Conservation (phyloP, 2,113 vertebrate genomes). For the Neogobius melanostomus region DNA sequence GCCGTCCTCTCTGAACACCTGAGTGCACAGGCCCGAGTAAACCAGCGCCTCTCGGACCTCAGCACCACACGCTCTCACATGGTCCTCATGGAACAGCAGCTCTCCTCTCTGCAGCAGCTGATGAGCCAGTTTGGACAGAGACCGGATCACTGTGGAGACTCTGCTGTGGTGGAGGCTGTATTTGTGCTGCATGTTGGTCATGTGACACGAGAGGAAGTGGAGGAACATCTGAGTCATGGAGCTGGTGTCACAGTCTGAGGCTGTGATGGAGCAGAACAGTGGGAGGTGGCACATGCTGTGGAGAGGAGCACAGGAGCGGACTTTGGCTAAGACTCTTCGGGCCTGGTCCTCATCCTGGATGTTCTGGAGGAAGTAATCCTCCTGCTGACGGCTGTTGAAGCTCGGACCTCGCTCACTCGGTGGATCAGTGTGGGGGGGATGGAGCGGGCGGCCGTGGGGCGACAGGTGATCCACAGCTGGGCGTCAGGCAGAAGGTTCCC, state of each 20-base stretch:
- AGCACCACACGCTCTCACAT: neutral
- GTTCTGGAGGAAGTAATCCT: conserved; percentile 22
- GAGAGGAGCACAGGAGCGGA: conserved; percentile 7
- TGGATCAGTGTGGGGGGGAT: conserved; percentile 10
- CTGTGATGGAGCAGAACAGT: conserved; percentile 35
- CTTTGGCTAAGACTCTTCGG: conserved; percentile 17
- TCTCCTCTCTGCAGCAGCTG: conserved; percentile 15
- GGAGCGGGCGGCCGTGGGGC: conserved; percentile 13
- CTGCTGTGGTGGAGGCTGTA: neutral
- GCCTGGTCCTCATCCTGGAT: conserved; percentile 28
- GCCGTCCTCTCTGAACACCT: neutral
- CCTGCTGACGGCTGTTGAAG: conserved; percentile 32
- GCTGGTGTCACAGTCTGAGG: conserved; percentile 10
- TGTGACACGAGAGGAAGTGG: conserved; percentile 31
- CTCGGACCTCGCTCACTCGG: conserved; percentile 29
- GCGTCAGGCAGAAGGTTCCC: conserved; percentile 32
- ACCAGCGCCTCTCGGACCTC: neutral
- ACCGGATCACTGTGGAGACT: neutral
- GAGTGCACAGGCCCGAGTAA: neutral
- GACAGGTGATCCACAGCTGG: conserved; percentile 30
- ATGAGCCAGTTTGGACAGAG: conserved; percentile 32
- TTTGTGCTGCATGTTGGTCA: neutral
- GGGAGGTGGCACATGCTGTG: conserved; percentile 41
- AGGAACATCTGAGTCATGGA: conserved; percentile 40
- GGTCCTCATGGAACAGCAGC: neutral